These are phyloP conservation scores for Allygus modestus DNA, from an alignment of 2,888 invertebrate genomes.

Conservation along the genomic window DNA sequence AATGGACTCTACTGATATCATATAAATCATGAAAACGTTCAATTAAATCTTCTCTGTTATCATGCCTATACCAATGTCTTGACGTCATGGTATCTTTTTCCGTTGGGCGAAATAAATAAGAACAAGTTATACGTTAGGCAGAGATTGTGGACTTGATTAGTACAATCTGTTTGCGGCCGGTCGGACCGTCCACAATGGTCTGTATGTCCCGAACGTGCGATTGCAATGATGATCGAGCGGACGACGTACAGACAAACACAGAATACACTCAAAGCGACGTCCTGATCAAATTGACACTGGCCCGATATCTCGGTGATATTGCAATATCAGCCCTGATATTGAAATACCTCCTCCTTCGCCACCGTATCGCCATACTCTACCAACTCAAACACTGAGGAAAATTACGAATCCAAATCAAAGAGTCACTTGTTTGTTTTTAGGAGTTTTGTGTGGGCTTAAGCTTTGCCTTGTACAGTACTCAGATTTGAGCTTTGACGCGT, in stretches of 20 bases:
- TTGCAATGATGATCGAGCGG: slow-evolving; percentile 1
- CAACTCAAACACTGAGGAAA: slow-evolving; percentile 3
- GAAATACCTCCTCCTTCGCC: background rate
- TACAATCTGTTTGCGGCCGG: background rate
- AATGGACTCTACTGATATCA: no score
- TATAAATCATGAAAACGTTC: no score
- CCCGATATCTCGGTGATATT: slow-evolving; percentile 22
- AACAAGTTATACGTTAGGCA: no score
- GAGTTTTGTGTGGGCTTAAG: slow-evolving; percentile 10
- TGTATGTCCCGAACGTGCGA: background rate
- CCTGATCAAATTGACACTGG: slow-evolving; percentile 39
- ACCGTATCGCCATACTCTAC: background rate
- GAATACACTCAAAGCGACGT: background rate
- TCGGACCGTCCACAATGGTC: background rate
- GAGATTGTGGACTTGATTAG: no score
- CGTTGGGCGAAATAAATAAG: no score
- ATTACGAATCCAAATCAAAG: slow-evolving; percentile 26
- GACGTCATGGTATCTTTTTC: no score
- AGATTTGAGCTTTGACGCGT: no score
- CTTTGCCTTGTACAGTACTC: background rate
- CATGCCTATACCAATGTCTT: no score
- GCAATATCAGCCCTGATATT: slow-evolving; percentile 23
- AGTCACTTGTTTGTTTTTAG: slow-evolving; percentile 5
- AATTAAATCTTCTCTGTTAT: no score
- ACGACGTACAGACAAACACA: background rate